Percentiles rank a stretch among this genome's conserved stretches.
phyloP scores from a whole-genome alignment of 2,888 invertebrate species.

The Hartigia nigra region DNA sequence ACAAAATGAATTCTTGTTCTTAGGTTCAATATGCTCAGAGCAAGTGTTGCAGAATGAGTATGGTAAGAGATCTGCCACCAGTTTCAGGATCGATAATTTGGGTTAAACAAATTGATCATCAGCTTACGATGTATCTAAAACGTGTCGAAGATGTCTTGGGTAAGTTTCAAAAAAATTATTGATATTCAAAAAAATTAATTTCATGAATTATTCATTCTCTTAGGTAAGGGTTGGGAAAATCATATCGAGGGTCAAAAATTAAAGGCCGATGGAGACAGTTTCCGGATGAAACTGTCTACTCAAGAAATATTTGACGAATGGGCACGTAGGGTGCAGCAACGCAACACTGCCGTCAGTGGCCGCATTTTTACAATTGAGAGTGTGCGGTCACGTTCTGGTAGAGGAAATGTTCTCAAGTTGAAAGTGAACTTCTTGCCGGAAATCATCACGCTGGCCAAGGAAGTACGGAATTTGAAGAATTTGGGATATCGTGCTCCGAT shows the following conservation, averaged over 20 bases:
- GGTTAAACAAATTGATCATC: constrained; percentile 98
- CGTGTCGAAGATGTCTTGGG: constrained; percentile 98
- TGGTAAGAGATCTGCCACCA: constrained; percentile 94
- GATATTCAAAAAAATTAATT: not conserved
- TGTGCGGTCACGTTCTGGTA: constrained; percentile 80
- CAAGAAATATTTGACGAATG: constrained; percentile 99
- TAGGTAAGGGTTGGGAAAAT: constrained; percentile 97
- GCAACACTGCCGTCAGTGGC: constrained; percentile 93
- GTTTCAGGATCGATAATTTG: constrained; percentile 99
- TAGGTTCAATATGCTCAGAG: constrained; percentile 95
- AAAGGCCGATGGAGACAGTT: constrained; percentile 98
- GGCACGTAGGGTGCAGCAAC: constrained; percentile 93
- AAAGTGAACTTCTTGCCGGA: constrained; percentile 97
- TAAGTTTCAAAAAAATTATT: constrained; percentile 50
- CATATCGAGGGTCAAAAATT: constrained; percentile 98
- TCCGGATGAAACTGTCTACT: constrained; percentile 94
- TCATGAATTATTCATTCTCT: not conserved
- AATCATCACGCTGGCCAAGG: constrained; percentile 97
- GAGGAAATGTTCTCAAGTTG: constrained; percentile 85
- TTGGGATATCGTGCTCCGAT: constrained; percentile 96
- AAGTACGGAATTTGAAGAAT: constrained; percentile 96
- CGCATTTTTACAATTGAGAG: constrained; percentile 94
- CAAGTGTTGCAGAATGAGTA: constrained; percentile 91
- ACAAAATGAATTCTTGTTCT: constrained; percentile 28
- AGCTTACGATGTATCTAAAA: constrained; percentile 94